Base-by-base conservation (phyloP, 2,888 invertebrate species). In the Microctonus brassicae region DNA sequence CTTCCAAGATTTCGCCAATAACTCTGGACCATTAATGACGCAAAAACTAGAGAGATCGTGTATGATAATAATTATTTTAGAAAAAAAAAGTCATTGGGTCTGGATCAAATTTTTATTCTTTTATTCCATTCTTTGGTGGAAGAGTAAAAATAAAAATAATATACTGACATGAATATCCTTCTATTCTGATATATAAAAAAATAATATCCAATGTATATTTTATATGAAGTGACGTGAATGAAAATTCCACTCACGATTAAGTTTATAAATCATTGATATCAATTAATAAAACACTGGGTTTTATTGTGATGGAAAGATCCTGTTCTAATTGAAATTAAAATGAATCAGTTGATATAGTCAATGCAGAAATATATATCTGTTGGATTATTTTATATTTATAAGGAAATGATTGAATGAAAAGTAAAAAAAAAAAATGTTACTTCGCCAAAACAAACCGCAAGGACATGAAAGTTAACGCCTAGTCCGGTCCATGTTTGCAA, bases 381-480 rank as follows among this genome's bases (percentile, higher is more conserved):
- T 24, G 11, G 26, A 55, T 47, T 17, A 17, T 42, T 13, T 6
- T 47, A 47, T 47, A 47, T 47, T 55, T 26, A 26, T 29, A 26
- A 55, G 26, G 11, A 29, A 55, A 11, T 24, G 10, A 55, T 24
- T 24, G 9, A 29, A n/a, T 11, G 5, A 29, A 17, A 33, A n/a
- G 22, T 58, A 39, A 17, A 42, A 20, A 11, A 7, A 52, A 24
- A 29, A 47, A 53, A 26, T 58, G 29, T 33, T 34, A 17, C 22
- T 34, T 47, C 24, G 34, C 22, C 39, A 17, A 22, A 55, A 60
- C 58, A 47, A 47, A 55, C 13, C 29, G 22, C 69, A 73, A 73
- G 73, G 73, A 53, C 66, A 65, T 26, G n/a, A 42, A 29, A 47
- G 57, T 11, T 7, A 7, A 47, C 47, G 64, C 55, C 57, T 62